Conservation (phyloP, 2,797 vertebrate genomes). For the Myiotriccus ornatus region DNA sequence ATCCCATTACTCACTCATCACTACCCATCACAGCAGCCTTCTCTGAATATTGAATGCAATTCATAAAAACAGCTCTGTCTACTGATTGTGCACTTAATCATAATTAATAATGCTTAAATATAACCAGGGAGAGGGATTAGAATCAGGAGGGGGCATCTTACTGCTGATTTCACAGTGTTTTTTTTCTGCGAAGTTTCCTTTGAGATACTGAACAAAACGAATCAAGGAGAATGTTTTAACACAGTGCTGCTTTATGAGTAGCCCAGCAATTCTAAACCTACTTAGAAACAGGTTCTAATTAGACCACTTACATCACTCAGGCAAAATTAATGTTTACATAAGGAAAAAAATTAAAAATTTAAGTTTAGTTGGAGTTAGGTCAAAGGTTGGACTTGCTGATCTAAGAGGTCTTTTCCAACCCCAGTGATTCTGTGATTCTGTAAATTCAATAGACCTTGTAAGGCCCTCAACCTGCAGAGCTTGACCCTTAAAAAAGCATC, state of each 20-base stretch:
- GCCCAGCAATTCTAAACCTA: not conserved
- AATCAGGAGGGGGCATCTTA: slow-evolving; percentile 9
- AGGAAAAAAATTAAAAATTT: not conserved
- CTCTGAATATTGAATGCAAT: not conserved
- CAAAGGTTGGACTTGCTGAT: not conserved
- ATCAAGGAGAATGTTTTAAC: not conserved
- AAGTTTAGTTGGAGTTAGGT: not conserved
- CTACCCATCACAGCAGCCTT: not conserved
- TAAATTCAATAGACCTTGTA: not conserved
- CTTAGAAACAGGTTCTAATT: not conserved
- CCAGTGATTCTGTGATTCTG: not conserved
- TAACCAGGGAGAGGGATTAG: slow-evolving; percentile 22
- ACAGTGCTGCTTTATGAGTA: not conserved
- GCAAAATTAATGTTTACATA: not conserved
- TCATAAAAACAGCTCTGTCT: slow-evolving; percentile 58
- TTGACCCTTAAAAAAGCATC: not conserved
- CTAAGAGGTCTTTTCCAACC: not conserved
- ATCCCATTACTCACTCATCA: slow-evolving; percentile 12
- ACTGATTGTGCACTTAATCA: slow-evolving; percentile 37
- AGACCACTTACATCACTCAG: not conserved
- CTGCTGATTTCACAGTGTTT: not conserved
- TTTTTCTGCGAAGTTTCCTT: slow-evolving; percentile 22
- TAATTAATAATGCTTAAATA: slow-evolving; percentile 62
- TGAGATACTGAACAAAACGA: not conserved
- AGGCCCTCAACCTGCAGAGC: not conserved